phyloP scores from a whole-genome alignment of 2,888 invertebrate genomes.

The Lampropteryx suffumata region DNA sequence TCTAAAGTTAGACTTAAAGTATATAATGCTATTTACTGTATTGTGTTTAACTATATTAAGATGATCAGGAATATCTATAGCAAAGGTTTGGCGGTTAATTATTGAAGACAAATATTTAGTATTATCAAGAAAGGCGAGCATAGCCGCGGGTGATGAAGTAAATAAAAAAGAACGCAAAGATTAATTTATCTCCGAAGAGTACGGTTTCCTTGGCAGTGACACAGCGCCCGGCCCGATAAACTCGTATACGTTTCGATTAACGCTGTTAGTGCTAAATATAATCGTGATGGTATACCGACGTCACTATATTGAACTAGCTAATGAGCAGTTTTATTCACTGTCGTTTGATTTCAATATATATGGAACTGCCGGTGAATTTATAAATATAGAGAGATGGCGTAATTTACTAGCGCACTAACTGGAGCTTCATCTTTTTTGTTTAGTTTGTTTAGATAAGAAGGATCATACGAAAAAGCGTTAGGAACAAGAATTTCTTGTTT shows the following conservation, averaged over 20 bases:
- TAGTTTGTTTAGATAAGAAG: no score
- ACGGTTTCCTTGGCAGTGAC: slow-evolving; percentile 48
- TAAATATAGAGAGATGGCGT: not conserved
- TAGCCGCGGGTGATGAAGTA: slow-evolving; percentile 12
- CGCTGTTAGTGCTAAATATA: slow-evolving; percentile 36
- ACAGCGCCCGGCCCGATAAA: slow-evolving; percentile 39
- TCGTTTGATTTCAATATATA: slow-evolving; percentile 20
- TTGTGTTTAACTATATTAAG: no score
- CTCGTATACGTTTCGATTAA: slow-evolving; percentile 39
- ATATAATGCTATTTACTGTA: no score
- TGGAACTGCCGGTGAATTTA: slow-evolving; percentile 4
- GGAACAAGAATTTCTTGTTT: no score
- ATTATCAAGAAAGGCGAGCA: not conserved
- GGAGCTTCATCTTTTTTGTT: no score
- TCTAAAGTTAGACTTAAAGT: no score
- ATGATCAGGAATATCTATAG: no score
- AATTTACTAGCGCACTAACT: no score
- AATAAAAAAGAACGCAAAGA: slow-evolving; percentile 30
- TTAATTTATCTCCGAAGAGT: slow-evolving; percentile 31
- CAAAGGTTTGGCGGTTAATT: no score
- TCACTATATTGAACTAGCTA: slow-evolving; percentile 29
- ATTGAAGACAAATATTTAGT: no score
- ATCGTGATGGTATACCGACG: slow-evolving; percentile 27
- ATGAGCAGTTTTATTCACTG: slow-evolving; percentile 30
- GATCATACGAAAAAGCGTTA: no score